These are phyloP conservation scores for Coilia nasus DNA, from an alignment of 2,797 vertebrate genomes.

Conservation along the genomic window DNA sequence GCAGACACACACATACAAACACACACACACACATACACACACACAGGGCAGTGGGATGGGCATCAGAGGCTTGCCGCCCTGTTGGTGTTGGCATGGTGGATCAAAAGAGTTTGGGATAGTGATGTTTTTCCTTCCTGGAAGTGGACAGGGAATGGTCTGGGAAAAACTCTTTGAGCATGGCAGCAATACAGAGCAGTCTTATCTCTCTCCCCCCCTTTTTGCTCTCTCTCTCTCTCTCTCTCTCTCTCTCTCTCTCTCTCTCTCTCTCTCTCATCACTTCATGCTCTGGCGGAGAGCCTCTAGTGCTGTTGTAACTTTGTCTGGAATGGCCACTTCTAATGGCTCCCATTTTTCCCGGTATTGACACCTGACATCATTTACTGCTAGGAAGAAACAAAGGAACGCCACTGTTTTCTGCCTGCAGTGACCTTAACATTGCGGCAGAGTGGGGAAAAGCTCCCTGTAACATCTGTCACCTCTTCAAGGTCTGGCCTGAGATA, in stretches of 20 bases:
- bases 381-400: background rate
- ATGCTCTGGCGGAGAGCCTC: background rate
- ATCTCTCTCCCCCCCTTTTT: background rate
- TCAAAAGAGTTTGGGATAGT: background rate
- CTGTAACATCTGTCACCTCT: background rate
- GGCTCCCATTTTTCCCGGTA: background rate
- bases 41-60: constrained; percentile 55
- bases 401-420: background rate
- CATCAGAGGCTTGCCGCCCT: constrained; percentile 41
- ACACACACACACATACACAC: constrained; percentile 41
- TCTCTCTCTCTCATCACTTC: background rate
- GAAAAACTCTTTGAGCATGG: background rate
- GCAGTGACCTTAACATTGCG: constrained; percentile 21
- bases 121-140: constrained; percentile 10
- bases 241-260: background rate
- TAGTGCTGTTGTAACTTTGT: background rate
- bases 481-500: constrained; percentile 10
- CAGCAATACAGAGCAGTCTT: background rate
- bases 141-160: background rate
- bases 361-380: constrained; percentile 13
- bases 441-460: background rate
- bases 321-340: constrained; percentile 10
- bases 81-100: background rate
- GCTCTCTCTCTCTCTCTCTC: background rate
- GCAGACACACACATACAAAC: constrained; percentile 9